Evolutionary conservation across 64 coral and sea anemone species (phyloP), one percentile per base, ranked within the genome.

Genomic region (Hydrozoanthus tunicans): DNA sequence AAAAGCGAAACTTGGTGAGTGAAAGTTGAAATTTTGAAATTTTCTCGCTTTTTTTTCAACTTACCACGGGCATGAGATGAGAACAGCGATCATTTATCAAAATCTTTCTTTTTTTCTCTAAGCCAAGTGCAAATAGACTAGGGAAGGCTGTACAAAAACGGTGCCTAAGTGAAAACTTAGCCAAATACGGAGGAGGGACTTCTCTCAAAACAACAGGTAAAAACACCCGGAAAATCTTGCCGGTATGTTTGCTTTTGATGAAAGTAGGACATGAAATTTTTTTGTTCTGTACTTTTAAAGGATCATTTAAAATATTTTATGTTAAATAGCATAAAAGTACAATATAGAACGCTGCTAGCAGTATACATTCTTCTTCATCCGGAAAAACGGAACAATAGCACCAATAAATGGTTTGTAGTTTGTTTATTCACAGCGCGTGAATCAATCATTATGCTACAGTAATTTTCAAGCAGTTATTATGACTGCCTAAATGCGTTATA

Each of bases 1-100:
- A 88, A 88, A 75, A 73, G 66, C 20, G 95, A 96, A 0, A 96
- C 93, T 6, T 96, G 95, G 95, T 96, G 86, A 94, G 95, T 66
- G 8, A 10, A 9, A 15, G 3, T 59, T 5, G 3, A 64, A 24
- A 3, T 65, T 26, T 67, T 17, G n/a, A 20, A 9, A 61, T 78
- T 26, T 77, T 59, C 15, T 24, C 2, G 27, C 14, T 53, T 17
- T 58, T 25, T 57, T 14, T 80, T 80, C 51, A 57, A 17, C 10
- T 43, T 70, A 26, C n/a, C 7, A 52, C 27, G 0, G 13, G 55
- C 1, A 51, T 27, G 17, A 54, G 24, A 70, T 6, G 15, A n/a
- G 57, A 17, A 72, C 8, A 62, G 23, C 10, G 55, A 58, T 7
- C 80, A 14, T 51, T 63, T 5, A 23, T 67, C 9, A 88, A 56